These are phyloP conservation scores for Oligia strigilis DNA, from an alignment of 2,888 invertebrate genomes.

Conservation along the genomic window DNA sequence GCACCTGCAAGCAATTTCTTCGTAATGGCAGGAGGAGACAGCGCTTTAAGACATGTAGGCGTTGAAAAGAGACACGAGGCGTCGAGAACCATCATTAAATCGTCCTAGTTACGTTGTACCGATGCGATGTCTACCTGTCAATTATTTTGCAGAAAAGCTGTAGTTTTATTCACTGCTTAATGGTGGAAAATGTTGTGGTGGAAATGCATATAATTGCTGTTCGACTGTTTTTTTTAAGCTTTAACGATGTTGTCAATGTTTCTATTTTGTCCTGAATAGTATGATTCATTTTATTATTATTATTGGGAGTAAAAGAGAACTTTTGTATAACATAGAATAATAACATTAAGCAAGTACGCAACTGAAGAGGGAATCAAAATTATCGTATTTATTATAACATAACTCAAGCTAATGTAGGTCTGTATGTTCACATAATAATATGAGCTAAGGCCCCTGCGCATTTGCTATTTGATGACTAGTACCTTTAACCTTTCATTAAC, in stretches of 20 bases:
- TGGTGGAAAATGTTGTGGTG: not conserved
- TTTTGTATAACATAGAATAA: not conserved
- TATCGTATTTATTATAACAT: not conserved
- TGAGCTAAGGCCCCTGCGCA: conserved; percentile 1
- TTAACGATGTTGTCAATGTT: not conserved
- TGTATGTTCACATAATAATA: not conserved
- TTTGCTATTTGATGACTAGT: conserved; percentile 15
- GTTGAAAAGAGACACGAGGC: conserved; percentile 3
- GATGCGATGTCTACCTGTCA: conserved; percentile 17
- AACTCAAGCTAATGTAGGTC: not conserved
- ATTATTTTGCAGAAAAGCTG: conserved; percentile 19
- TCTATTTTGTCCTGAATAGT: not conserved
- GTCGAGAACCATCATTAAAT: conserved; percentile 5
- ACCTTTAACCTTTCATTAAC: not conserved
- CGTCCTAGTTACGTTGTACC: not conserved
- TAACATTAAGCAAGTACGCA: not conserved
- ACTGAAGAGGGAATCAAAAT: not conserved
- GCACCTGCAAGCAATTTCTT: conserved; percentile 21
- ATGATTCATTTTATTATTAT: not conserved
- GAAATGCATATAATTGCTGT: not conserved
- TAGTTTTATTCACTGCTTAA: not conserved
- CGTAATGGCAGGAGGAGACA: not conserved
- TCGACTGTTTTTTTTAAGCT: not conserved
- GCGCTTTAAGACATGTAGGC: conserved; percentile 2
- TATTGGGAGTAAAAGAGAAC: not conserved